phyloP scores from a whole-genome alignment of 2,797 vertebrate genomes.

The Lutjanus campechanus region DNA sequence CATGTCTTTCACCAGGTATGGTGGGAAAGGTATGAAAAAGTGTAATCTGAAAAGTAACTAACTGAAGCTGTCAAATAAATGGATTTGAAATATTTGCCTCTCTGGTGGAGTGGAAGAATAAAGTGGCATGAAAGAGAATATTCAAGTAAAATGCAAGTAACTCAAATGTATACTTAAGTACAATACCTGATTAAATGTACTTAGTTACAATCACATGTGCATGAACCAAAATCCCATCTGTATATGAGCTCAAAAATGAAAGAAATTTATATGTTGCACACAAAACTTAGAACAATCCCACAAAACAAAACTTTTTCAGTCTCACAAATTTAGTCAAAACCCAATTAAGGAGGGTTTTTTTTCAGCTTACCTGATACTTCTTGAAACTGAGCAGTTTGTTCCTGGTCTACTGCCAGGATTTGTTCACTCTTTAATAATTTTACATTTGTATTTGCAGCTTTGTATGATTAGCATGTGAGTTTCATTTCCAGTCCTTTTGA shows the following conservation, averaged over 20 bases:
- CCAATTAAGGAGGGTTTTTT: not conserved
- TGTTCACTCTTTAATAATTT: conserved; percentile 29
- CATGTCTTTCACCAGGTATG: too few species aligned
- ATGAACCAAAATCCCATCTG: conserved; percentile 3
- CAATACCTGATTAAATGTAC: too few species aligned
- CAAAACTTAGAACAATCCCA: not conserved
- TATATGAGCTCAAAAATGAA: too few species aligned
- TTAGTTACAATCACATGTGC: not conserved
- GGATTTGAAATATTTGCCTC: too few species aligned
- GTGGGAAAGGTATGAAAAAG: too few species aligned
- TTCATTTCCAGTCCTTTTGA: conserved; percentile 41
- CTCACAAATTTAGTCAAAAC: not conserved
- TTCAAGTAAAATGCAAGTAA: too few species aligned
- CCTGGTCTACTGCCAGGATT: not conserved
- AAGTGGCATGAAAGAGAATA: too few species aligned
- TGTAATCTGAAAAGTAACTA: too few species aligned
- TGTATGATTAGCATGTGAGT: not conserved
- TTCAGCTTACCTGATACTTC: conserved; percentile 6
- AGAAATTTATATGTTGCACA: not conserved
- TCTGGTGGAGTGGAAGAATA: too few species aligned
- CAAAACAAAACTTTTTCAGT: not conserved
- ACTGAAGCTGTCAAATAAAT: too few species aligned
- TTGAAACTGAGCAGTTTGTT: conserved; percentile 4
- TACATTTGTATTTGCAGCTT: conserved; percentile 19
- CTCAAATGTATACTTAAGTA: too few species aligned